Conservation (phyloP, 2,888 invertebrate species). For the Sepioteuthis lessoniana region DNA sequence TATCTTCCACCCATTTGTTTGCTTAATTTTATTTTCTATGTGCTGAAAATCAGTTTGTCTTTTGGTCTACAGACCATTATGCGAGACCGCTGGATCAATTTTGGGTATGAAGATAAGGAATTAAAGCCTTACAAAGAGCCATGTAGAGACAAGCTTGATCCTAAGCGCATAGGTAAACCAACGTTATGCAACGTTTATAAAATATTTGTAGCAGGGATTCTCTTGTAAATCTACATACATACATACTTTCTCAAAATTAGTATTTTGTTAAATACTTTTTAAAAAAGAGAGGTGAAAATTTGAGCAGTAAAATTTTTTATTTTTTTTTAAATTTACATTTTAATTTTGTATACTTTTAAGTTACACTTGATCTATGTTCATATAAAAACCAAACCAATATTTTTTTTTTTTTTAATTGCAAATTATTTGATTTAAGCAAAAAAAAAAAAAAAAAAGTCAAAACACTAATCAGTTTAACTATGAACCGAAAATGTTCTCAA, state of each 20-base stretch:
- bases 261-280: background rate
- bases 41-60: conserved; percentile 55
- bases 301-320: background rate
- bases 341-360: background rate
- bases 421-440: no score
- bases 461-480: no score
- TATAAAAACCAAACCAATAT: no score
- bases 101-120: conserved; percentile 97
- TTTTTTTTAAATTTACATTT: no score
- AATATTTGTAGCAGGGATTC: conserved; percentile 47
- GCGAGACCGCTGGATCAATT: conserved; percentile 99
- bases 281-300: background rate
- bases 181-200: conserved; percentile 48
- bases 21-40: conserved; percentile 49
- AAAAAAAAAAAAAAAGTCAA: background rate
- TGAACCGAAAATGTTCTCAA: no score
- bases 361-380: background rate
- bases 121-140: conserved; percentile 93
- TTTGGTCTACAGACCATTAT: conserved; percentile 78
- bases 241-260: background rate
- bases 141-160: conserved; percentile 67
- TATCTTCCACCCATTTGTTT: conserved; percentile 47
- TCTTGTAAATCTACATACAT: conserved; percentile 42
- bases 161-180: conserved; percentile 72
- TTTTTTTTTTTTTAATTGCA: no score